Percentiles rank a stretch among this genome's conserved stretches.
Evolutionary conservation across 2,113 vertebrate species (phyloP).

Genomic region (Mus pahari): DNA sequence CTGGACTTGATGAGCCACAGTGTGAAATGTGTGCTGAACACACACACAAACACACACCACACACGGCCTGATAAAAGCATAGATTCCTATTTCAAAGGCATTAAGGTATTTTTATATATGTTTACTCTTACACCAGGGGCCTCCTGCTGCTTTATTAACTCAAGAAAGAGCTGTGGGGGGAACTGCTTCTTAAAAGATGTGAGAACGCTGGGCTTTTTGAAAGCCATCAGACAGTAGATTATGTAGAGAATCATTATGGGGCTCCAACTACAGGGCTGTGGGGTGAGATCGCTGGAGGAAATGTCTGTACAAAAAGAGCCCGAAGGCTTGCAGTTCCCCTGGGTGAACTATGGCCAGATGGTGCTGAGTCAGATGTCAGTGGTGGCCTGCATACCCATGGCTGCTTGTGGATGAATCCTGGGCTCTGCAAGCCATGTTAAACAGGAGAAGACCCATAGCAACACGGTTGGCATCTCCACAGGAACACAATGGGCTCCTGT

Average conservation of each 20-base stretch:
- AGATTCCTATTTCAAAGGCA: background rate
- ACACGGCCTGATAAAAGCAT: background rate
- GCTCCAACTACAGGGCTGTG: background rate
- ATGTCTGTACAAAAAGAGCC: background rate
- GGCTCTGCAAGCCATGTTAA: accelerated
- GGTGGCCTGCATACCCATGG: background rate
- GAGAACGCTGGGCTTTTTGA: background rate
- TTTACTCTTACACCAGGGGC: background rate
- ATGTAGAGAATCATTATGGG: background rate
- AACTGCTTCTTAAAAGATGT: background rate
- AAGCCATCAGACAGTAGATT: background rate
- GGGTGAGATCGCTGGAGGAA: background rate
- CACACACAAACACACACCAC: background rate
- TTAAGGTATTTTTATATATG: background rate
- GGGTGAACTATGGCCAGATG: background rate
- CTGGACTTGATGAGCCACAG: background rate
- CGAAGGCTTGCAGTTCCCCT: background rate
- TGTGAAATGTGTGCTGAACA: background rate
- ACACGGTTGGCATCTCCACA: accelerated
- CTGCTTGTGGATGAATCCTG: background rate
- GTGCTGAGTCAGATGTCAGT: background rate
- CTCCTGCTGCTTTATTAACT: background rate
- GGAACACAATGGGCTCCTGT: accelerated
- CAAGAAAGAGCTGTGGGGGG: background rate
- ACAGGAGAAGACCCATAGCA: background rate